A percentile compares a stretch with the other conserved stretches of the same genome.
Evolutionary conservation across 2,888 invertebrate species (phyloP).

Genomic region (Sisyra nigra): DNA sequence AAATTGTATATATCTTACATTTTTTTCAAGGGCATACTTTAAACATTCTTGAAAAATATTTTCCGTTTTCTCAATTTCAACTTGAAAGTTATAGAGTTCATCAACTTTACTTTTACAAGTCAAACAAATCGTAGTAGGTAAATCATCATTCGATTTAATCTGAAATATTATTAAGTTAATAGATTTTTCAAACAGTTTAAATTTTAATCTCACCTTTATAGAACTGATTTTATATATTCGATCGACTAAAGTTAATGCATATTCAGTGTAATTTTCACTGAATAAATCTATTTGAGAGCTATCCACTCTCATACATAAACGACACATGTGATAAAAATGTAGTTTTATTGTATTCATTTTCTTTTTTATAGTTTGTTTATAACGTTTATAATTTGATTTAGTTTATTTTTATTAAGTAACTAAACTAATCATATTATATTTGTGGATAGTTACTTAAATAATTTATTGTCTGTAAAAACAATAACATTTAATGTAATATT

Average conservation of each 20-base stretch:
- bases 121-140: slow-evolving; percentile 3
- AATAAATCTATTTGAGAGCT: neutral
- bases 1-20: too few relatives aligned
- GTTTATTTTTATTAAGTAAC: too few relatives aligned
- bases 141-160: slow-evolving; percentile 3
- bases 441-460: too few relatives aligned
- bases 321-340: slow-evolving; percentile 3
- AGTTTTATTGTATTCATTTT: neutral
- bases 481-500: too few relatives aligned
- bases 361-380: too few relatives aligned
- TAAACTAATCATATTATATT: too few relatives aligned
- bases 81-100: slow-evolving; percentile 4
- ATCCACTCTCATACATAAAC: slow-evolving; percentile 3
- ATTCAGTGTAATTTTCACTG: neutral
- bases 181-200: too few relatives aligned
- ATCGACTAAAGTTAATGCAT: slow-evolving; percentile 1
- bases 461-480: too few relatives aligned
- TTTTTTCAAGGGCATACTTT: neutral
- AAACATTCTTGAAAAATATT: slow-evolving; percentile 1
- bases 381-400: too few relatives aligned
- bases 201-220: slow-evolving; percentile 4
- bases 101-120: slow-evolving; percentile 4
- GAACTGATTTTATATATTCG: slow-evolving; percentile 3
- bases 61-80: slow-evolving; percentile 4
- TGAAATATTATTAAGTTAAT: too few relatives aligned